Conservation (phyloP, 2,888 invertebrate species). For the Caenorhabditis japonica region DNA sequence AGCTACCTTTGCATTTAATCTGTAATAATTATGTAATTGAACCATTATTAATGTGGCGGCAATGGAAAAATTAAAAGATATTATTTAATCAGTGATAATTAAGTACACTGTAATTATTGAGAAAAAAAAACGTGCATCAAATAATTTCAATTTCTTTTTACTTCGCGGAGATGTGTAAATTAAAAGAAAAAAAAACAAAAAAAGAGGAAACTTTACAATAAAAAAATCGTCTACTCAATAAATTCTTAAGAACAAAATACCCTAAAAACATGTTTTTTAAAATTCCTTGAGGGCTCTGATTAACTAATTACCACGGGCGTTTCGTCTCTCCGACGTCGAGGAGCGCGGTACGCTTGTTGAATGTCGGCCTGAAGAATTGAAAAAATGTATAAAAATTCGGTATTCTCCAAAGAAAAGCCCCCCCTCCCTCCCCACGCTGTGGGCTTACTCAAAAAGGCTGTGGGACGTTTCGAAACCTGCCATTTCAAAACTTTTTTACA, state of each 20-base stretch:
- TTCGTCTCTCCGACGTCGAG: conserved; percentile 70
- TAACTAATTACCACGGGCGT: conserved; percentile 67
- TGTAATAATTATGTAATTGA: too few relatives aligned
- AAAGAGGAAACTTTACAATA: conserved; percentile 21
- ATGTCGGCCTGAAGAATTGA: conserved; percentile 62
- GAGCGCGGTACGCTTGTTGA: conserved; percentile 70
- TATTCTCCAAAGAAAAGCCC: neutral
- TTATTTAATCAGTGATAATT: too few relatives aligned
- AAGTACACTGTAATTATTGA: too few relatives aligned
- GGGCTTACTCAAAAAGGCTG: too few relatives aligned
- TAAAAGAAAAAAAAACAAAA: conserved; percentile 16
- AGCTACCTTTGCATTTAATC: too few relatives aligned
- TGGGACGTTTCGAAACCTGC: too few relatives aligned
- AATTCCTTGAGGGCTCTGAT: too few relatives aligned
- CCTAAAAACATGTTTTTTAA: conserved; percentile 34
- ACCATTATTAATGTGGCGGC: too few relatives aligned
- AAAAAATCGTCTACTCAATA: conserved; percentile 29
- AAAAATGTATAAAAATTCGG: neutral
- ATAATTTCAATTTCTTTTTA: conserved; percentile 11
- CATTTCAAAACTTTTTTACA: too few relatives aligned
- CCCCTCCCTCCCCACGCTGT: too few relatives aligned
- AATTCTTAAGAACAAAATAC: conserved; percentile 20
- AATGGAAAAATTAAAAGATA: too few relatives aligned
- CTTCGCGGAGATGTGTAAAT: conserved; percentile 19
- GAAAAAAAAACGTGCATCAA: neutral